phyloP scores from a whole-genome alignment of 2,113 vertebrate genomes.

The Stigmatopora nigra region DNA sequence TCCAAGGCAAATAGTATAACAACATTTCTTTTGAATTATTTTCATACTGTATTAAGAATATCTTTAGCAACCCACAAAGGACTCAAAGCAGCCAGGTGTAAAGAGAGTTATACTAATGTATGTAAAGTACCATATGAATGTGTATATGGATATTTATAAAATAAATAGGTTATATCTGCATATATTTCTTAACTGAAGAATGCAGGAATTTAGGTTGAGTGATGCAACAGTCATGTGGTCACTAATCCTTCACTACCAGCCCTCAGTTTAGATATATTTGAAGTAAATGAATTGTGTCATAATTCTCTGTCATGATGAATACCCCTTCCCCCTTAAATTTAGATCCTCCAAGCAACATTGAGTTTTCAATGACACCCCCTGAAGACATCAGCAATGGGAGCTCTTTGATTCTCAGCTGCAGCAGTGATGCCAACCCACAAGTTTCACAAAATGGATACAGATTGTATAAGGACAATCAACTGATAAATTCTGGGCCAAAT shows the following conservation, averaged over 20 bases:
- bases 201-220: too few relatives aligned
- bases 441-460: constrained; percentile 8
- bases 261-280: too few relatives aligned
- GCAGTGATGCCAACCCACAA: constrained; percentile 17
- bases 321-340: neutral
- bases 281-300: neutral
- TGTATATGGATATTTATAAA: too few relatives aligned
- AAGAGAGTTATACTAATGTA: too few relatives aligned
- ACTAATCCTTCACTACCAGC: too few relatives aligned
- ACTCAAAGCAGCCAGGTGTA: too few relatives aligned
- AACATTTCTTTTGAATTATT: neutral
- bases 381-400: constrained; percentile 1
- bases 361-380: constrained; percentile 6
- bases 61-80: neutral
- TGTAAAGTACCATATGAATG: too few relatives aligned
- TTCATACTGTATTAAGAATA: neutral
- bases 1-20: neutral
- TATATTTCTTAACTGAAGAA: too few relatives aligned
- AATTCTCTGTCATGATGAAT: neutral
- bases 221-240: too few relatives aligned
- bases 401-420: constrained; percentile 19
- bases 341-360: constrained; percentile 14
- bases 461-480: constrained; percentile 2
- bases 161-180: too few relatives aligned
- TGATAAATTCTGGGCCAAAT: neutral